Percentiles rank a stretch among this genome's conserved stretches.
Conservation (phyloP, 1,140 invertebrate genomes). For the Lepidurus packardi region DNA sequence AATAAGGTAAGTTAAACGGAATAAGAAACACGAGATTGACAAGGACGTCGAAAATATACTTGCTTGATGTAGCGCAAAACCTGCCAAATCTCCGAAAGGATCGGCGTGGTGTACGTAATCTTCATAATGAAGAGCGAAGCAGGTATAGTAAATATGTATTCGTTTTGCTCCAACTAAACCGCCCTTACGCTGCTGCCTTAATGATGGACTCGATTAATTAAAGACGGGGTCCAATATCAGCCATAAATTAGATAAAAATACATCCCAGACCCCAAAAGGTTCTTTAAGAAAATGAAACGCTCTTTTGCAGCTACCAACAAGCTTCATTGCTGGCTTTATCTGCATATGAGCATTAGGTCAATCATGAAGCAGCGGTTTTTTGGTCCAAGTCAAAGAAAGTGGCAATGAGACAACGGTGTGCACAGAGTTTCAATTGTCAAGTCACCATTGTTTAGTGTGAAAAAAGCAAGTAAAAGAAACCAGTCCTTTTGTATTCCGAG, state of each 20-base stretch:
- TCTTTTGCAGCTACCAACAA: too few species aligned
- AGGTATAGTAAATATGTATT: neutral
- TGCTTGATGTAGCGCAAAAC: neutral
- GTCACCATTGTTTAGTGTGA: too few species aligned
- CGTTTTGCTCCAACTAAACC: neutral
- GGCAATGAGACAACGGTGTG: too few species aligned
- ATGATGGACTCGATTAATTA: conserved; percentile 13
- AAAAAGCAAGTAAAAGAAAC: neutral
- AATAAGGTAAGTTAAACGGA: neutral
- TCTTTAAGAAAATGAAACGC: too few species aligned
- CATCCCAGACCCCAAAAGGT: neutral
- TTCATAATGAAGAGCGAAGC: conserved; percentile 8
- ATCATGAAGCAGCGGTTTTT: too few species aligned
- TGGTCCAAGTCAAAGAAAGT: neutral
- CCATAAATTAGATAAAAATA: neutral
- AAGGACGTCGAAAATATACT: neutral
- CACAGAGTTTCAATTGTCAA: too few species aligned
- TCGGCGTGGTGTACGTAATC: neutral
- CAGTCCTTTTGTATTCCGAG: neutral
- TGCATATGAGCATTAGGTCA: too few species aligned
- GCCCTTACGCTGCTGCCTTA: conserved; percentile 10
- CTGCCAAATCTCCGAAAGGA: neutral
- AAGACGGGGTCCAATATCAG: neutral
- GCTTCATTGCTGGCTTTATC: too few species aligned
- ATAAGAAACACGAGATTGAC: neutral